Conservation (phyloP, 2,113 vertebrate genomes). For the Ictidomys tridecemlineatus region DNA sequence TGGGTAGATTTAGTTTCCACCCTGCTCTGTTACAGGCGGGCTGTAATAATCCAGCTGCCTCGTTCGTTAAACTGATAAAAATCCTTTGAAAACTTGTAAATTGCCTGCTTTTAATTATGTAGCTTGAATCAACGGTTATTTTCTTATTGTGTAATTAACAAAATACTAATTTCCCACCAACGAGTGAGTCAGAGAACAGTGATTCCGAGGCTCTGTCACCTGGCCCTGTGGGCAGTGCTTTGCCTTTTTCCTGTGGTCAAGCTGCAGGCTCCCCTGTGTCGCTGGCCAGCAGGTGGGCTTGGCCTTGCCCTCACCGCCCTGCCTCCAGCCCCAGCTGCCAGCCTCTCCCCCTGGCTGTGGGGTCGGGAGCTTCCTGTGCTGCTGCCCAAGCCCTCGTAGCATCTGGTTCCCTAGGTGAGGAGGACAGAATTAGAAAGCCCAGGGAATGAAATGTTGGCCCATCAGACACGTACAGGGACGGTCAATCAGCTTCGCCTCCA, state of each 20-base stretch:
- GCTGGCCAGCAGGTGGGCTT: too few relatives aligned
- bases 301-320: too few relatives aligned
- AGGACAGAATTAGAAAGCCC: not conserved
- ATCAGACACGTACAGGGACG: not conserved
- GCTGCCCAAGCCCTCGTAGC: fast-evolving
- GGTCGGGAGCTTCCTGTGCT: too few relatives aligned
- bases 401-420: slow-evolving; percentile 37
- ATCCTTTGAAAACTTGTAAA: slow-evolving; percentile 63
- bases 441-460: not conserved
- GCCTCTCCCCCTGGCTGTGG: too few relatives aligned
- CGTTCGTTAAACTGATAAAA: slow-evolving; percentile 58
- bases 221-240: not conserved
- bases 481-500: slow-evolving; percentile 12
- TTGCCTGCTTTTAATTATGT: slow-evolving; percentile 24
- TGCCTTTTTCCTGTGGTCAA: too few relatives aligned
- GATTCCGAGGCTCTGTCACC: not conserved
- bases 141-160: slow-evolving; percentile 54
- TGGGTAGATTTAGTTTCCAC: slow-evolving; percentile 37
- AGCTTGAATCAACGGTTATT: slow-evolving; percentile 1
- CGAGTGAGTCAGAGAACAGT: not conserved
- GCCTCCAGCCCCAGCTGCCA: too few relatives aligned
- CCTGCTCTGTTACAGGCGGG: not conserved
- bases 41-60: not conserved
- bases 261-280: not conserved
- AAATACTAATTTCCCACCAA: not conserved